Percentiles rank a stretch among this genome's conserved stretches.
phyloP scores from a whole-genome alignment of 1,140 invertebrate genomes.

The Colletes latitarsis region DNA sequence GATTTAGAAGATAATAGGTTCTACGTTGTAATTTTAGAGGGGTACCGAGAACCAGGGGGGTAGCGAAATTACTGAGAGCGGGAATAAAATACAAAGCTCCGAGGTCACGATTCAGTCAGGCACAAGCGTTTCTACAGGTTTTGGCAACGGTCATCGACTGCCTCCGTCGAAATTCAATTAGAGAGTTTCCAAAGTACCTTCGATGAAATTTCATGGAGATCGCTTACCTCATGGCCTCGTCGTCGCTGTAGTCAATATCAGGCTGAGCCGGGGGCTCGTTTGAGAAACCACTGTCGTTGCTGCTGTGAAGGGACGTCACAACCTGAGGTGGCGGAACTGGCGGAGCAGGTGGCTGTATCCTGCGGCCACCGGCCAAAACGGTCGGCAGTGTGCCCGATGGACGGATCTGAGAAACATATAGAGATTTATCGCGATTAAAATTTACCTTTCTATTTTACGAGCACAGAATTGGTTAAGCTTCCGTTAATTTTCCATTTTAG shows the following conservation, averaged over 20 bases:
- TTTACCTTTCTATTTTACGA: background rate
- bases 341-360: conserved; percentile 78
- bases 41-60: conserved; percentile 15
- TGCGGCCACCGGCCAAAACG: conserved; percentile 75
- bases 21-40: conserved; percentile 21
- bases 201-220: background rate
- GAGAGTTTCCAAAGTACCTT: conserved; percentile 17
- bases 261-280: conserved; percentile 94
- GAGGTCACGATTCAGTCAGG: conserved; percentile 18
- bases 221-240: conserved; percentile 90
- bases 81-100: conserved; percentile 39
- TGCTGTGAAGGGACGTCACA: conserved; percentile 90
- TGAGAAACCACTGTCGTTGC: conserved; percentile 95
- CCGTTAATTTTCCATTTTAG: too few relatives aligned
- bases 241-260: conserved; percentile 94
- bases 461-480: background rate
- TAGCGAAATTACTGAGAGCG: background rate
- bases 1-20: background rate
- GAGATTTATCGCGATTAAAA: background rate
- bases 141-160: conserved; percentile 24
- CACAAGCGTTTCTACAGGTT: conserved; percentile 42
- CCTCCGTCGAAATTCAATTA: conserved; percentile 7
- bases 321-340: conserved; percentile 81
- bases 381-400: conserved; percentile 79
- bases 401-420: conserved; percentile 72